Conservation (phyloP, 2,888 invertebrate genomes). For the Andrena chrysosceles region DNA sequence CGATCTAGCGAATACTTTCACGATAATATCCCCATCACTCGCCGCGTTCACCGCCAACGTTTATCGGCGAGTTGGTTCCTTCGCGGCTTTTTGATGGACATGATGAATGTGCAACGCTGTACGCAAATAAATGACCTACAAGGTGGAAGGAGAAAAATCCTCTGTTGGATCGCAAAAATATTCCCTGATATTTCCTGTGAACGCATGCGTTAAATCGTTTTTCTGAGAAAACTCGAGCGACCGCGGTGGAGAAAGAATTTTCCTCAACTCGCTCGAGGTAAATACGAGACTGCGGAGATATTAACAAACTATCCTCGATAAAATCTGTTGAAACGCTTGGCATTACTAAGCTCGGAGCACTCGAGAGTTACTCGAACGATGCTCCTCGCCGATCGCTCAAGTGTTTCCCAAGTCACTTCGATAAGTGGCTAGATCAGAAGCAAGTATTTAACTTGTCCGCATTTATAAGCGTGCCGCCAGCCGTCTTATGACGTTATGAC, state of each 20-base stretch:
- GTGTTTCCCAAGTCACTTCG: constrained; percentile 48
- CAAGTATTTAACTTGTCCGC: constrained; percentile 69
- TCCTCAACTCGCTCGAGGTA: background rate
- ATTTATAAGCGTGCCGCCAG: constrained; percentile 61
- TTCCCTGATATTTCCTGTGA: constrained; percentile 9
- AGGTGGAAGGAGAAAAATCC: constrained; percentile 40
- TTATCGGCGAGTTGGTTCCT: background rate
- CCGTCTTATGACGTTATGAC: constrained; percentile 68
- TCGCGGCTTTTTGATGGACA: constrained; percentile 22
- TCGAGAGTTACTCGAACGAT: background rate
- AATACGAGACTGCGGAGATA: constrained; percentile 1
- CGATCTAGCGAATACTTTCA: background rate
- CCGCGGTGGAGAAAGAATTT: constrained; percentile 14
- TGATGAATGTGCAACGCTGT: constrained; percentile 40
- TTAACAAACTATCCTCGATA: too few relatives aligned
- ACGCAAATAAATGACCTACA: constrained; percentile 56
- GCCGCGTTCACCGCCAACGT: background rate
- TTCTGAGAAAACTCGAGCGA: constrained; percentile 18
- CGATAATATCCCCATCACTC: background rate
- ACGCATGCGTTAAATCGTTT: constrained; percentile 18
- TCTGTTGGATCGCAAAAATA: constrained; percentile 46
- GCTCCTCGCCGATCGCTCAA: background rate
- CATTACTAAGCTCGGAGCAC: too few relatives aligned
- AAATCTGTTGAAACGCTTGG: too few relatives aligned
- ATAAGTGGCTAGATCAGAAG: constrained; percentile 65